A percentile compares a stretch with the other conserved stretches of the same genome.
These are phyloP conservation scores for Hartigia nigra DNA, from an alignment of 2,888 invertebrate species.

Conservation along the genomic window DNA sequence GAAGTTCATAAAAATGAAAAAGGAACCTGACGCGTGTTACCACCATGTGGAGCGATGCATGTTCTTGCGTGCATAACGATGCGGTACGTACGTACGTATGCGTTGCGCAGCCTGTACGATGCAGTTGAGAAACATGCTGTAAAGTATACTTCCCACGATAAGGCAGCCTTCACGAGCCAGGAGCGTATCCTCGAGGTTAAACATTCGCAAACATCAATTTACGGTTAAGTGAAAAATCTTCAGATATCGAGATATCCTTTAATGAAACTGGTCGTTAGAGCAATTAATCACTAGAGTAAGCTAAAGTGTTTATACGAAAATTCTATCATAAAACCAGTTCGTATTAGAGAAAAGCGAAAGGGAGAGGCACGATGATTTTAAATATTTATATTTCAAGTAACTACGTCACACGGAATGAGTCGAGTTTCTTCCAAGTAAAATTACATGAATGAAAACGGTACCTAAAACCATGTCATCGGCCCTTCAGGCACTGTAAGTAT, in stretches of 20 bases:
- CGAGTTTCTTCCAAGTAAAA: not conserved
- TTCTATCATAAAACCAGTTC: not conserved
- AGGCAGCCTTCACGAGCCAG: not conserved
- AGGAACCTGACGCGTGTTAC: not conserved
- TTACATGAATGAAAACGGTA: not conserved
- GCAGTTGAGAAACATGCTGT: not conserved
- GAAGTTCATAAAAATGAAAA: not conserved
- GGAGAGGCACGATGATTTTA: not conserved
- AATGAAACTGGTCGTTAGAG: too few species aligned
- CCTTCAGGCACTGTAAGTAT: not conserved
- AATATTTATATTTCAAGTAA: not conserved
- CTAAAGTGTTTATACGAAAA: not conserved
- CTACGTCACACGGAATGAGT: not conserved
- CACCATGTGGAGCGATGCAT: not conserved
- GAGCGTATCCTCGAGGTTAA: not conserved
- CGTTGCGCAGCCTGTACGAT: not conserved
- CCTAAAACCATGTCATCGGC: not conserved
- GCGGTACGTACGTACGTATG: not conserved
- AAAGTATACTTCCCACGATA: not conserved
- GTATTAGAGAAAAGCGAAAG: not conserved
- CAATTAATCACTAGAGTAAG: not conserved
- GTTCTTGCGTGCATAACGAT: not conserved
- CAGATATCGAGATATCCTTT: not conserved
- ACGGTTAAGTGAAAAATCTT: not conserved
- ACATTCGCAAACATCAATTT: not conserved